Conservation (phyloP, 2,888 invertebrate genomes). For the Drosophila nigricruria region DNA sequence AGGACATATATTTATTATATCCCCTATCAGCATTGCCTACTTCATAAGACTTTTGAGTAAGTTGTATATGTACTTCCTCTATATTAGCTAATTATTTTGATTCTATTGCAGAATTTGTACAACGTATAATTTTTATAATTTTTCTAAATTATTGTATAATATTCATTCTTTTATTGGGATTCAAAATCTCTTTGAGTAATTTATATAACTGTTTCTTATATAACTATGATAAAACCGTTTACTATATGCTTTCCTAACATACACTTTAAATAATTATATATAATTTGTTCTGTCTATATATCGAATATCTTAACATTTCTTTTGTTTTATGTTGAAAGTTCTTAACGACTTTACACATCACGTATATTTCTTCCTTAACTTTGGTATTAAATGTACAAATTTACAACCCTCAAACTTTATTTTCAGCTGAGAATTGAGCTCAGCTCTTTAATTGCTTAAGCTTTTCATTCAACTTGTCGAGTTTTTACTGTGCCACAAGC, state of each 20-base stretch:
- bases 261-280: neutral
- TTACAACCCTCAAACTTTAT: neutral
- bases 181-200: neutral
- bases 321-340: neutral
- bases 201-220: too few relatives aligned
- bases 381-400: neutral
- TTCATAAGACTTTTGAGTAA: too few relatives aligned
- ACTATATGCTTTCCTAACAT: neutral
- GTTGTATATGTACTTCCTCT: too few relatives aligned
- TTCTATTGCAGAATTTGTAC: neutral
- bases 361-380: too few relatives aligned
- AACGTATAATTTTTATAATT: too few relatives aligned
- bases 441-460: constrained; percentile 42
- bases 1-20: too few relatives aligned
- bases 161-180: neutral
- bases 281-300: neutral
- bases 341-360: neutral
- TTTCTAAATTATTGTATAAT: neutral
- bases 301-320: neutral
- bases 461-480: constrained; percentile 20
- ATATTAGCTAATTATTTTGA: neutral
- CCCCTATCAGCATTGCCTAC: neutral
- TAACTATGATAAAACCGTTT: too few relatives aligned
- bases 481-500: constrained; percentile 48
- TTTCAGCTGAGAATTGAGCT: neutral